Evolutionary conservation across 1,140 invertebrate genomes (phyloP).

Genomic region (Drosophila pandora): DNA sequence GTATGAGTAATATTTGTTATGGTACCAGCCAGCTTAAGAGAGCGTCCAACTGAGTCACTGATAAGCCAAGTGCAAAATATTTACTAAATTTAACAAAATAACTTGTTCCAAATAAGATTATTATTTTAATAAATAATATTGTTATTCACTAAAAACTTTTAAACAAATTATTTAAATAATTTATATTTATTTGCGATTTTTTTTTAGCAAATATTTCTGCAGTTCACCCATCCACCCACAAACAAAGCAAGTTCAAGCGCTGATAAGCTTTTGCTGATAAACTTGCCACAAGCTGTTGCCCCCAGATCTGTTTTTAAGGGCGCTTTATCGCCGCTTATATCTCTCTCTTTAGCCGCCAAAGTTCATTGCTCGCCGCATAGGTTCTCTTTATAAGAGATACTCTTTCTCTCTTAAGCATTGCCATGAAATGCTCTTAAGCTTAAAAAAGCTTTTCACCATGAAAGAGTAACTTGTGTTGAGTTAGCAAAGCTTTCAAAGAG

Average conservation of each 20-base stretch:
- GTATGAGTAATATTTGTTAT: conserved; percentile 22
- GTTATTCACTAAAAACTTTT: background rate
- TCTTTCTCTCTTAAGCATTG: conserved; percentile 4
- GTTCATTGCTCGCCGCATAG: conserved; percentile 44
- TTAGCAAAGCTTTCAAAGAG: conserved; percentile 46
- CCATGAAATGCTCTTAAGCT: conserved; percentile 22
- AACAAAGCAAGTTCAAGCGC: conserved; percentile 46
- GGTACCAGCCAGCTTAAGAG: conserved; percentile 18
- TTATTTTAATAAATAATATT: no score
- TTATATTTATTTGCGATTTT: background rate
- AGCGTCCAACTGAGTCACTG: conserved; percentile 1
- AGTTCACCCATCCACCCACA: conserved; percentile 12
- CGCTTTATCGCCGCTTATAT: conserved; percentile 26
- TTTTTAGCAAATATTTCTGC: background rate
- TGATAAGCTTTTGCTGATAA: conserved; percentile 63
- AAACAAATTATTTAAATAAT: background rate
- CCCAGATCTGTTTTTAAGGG: conserved; percentile 16
- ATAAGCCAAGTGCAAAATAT: conserved; percentile 14
- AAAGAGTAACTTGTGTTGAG: conserved; percentile 45
- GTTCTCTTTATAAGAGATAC: background rate
- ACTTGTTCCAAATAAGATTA: background rate
- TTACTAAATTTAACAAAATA: background rate
- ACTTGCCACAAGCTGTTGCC: conserved; percentile 14
- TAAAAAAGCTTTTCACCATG: conserved; percentile 67
- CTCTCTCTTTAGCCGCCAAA: conserved; percentile 36